A percentile compares a stretch with the other conserved stretches of the same genome.
Evolutionary conservation across 2,113 vertebrate genomes (phyloP).

Genomic region (Himantopus leucocephalus): DNA sequence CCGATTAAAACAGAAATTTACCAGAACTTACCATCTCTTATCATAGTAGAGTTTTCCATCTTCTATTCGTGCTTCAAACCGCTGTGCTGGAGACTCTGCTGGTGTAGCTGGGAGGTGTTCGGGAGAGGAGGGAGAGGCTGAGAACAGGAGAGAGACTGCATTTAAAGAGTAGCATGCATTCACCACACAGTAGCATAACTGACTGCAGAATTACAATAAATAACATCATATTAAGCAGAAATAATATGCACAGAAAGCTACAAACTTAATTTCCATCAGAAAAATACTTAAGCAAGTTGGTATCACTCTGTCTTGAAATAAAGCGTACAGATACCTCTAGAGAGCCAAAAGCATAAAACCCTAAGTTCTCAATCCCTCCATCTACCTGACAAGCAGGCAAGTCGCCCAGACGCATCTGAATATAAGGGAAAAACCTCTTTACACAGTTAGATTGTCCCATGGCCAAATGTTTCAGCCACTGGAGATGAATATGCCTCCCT

Average conservation of each 20-base stretch:
- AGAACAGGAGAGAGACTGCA: background rate
- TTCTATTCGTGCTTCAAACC: constrained; percentile 95
- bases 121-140: constrained; percentile 92
- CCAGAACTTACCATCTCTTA: constrained; percentile 89
- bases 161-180: background rate
- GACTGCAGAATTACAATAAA: background rate
- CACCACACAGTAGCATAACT: background rate
- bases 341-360: background rate
- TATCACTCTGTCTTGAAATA: background rate
- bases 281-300: background rate
- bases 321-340: background rate
- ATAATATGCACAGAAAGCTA: background rate
- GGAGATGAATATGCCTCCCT: background rate
- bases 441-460: background rate
- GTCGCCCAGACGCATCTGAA: background rate
- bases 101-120: constrained; percentile 90
- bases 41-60: constrained; percentile 98
- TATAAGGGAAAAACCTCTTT: background rate
- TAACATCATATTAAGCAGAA: background rate
- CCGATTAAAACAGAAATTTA: background rate
- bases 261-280: background rate
- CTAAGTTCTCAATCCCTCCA: background rate
- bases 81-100: constrained; percentile 87
- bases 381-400: background rate
- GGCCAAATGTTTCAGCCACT: background rate